Evolutionary conservation across 2,888 invertebrate species (phyloP).

Genomic region (Zelleria hepariella): DNA sequence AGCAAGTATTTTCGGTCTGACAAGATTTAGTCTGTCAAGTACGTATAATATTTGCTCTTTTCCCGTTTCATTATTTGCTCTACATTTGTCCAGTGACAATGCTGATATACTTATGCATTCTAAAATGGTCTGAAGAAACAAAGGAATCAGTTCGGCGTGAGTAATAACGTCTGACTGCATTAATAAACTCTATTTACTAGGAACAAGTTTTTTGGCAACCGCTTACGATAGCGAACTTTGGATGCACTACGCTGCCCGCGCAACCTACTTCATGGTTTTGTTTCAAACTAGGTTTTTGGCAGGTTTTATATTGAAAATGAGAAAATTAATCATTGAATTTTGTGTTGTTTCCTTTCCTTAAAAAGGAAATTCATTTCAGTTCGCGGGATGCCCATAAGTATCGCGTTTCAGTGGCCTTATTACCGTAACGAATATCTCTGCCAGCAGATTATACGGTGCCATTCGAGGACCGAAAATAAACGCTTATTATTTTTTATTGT

Average conservation of each 20-base stretch:
- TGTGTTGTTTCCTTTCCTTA: no score
- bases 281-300: not conserved
- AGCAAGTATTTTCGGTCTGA: no score
- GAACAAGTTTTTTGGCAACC: constrained; percentile 54
- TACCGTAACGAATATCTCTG: not conserved
- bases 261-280: not conserved
- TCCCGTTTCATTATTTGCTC: no score
- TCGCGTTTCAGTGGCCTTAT: not conserved
- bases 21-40: no score
- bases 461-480: constrained; percentile 7
- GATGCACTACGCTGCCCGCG: not conserved
- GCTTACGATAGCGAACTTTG: not conserved
- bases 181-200: constrained; percentile 35
- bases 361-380: not conserved
- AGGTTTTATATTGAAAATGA: not conserved
- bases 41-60: no score
- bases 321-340: not conserved
- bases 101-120: constrained; percentile 28
- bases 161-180: constrained; percentile 50
- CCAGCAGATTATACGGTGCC: not conserved
- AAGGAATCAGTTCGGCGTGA: constrained; percentile 40
- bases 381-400: not conserved
- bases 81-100: no score
- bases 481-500: constrained; percentile 9
- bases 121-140: constrained; percentile 28